Percentiles rank a stretch among this genome's conserved stretches.
These are phyloP conservation scores for Argyrosomus regius DNA, from an alignment of 2,797 vertebrate genomes.

Conservation along the genomic window DNA sequence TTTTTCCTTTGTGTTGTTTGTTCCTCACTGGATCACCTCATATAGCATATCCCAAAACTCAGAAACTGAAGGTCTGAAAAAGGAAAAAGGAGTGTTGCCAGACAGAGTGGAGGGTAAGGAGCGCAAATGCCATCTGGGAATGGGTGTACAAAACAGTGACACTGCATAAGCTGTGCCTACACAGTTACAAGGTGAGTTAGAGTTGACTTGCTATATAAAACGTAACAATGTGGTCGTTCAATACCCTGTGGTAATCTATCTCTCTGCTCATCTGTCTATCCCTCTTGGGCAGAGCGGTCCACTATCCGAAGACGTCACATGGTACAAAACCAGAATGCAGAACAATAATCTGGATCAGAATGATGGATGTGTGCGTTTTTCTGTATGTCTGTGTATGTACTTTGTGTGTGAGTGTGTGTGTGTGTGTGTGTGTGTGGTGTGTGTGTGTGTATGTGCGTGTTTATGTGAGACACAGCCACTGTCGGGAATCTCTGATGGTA, in stretches of 20 bases:
- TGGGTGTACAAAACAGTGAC: conserved; percentile 69
- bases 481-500: conserved; percentile 77
- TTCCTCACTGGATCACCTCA: conserved; percentile 77
- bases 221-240: conserved; percentile 44
- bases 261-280: conserved; percentile 38
- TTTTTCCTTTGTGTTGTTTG: conserved; percentile 80
- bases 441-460: conserved; percentile 39
- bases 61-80: conserved; percentile 83
- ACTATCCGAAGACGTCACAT: conserved; percentile 35
- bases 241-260: conserved; percentile 27
- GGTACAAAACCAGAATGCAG: conserved; percentile 52
- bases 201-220: conserved; percentile 56
- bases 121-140: conserved; percentile 70
- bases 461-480: conserved; percentile 77
- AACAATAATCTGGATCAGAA: conserved; percentile 44
- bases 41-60: conserved; percentile 76
- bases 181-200: conserved; percentile 60
- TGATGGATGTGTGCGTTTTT: conserved; percentile 57
- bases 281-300: conserved; percentile 50
- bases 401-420: neutral
- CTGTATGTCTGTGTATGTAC: conserved; percentile 29
- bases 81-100: conserved; percentile 81
- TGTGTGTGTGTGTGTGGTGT: conserved; percentile 16
- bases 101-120: conserved; percentile 69
- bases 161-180: conserved; percentile 51